Percentiles rank a stretch among this genome's conserved stretches.
phyloP scores from a whole-genome alignment of 2,113 vertebrate species.

The Halichoerus grypus region DNA sequence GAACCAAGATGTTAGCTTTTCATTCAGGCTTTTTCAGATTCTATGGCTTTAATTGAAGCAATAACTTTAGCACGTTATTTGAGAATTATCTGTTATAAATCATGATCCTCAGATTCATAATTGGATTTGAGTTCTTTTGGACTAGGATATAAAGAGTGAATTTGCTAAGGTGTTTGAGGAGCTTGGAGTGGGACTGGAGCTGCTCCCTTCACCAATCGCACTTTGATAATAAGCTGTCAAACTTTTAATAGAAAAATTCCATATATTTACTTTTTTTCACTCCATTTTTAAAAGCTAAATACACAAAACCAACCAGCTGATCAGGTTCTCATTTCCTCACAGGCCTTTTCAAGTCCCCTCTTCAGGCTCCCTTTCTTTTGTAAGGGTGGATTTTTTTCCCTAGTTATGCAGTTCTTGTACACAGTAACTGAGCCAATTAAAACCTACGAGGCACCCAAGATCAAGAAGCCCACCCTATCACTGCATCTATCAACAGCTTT shows the following conservation, averaged over 20 bases:
- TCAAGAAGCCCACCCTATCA: background rate
- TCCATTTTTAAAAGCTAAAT: background rate
- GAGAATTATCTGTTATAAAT: background rate
- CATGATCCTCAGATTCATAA: background rate
- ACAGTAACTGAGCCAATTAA: background rate
- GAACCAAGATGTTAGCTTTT: background rate
- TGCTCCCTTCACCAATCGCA: background rate
- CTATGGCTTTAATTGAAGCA: constrained; percentile 30
- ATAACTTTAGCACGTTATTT: background rate
- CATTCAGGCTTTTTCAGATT: background rate
- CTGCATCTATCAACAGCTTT: background rate
- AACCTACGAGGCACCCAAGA: background rate
- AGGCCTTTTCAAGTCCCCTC: background rate
- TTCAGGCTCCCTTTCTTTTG: background rate
- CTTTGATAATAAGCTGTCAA: constrained; percentile 2
- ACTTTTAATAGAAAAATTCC: background rate
- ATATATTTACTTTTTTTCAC: background rate
- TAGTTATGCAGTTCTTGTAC: fast-evolving
- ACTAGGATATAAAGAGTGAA: background rate
- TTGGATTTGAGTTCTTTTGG: constrained; percentile 11
- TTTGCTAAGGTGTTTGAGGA: background rate
- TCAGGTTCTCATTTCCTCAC: background rate
- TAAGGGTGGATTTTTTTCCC: background rate
- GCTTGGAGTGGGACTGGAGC: background rate
- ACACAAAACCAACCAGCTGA: background rate